Percentiles rank a stretch among this genome's conserved stretches.
Evolutionary conservation across 1,140 invertebrate genomes (phyloP).

Genomic region (Eriocheir sinensis): DNA sequence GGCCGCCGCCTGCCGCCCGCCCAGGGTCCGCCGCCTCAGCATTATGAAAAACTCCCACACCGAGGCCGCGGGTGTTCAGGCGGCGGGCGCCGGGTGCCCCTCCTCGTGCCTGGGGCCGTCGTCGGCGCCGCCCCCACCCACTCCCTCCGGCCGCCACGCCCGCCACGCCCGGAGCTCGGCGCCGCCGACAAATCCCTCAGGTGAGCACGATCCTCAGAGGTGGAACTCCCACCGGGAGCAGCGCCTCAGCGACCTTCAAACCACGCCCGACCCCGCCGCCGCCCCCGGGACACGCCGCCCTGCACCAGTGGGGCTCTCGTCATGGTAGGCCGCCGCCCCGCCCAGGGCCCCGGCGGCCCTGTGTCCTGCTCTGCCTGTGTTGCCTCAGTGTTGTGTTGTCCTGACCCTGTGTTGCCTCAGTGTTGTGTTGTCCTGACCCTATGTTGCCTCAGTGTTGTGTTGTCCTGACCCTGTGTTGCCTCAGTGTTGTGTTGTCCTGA

Average conservation of each 20-base stretch:
- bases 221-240: slow-evolving; percentile 77
- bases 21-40: slow-evolving; percentile 73
- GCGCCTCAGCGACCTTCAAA: slow-evolving; percentile 68
- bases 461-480: too few species aligned
- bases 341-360: too few species aligned
- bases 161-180: background rate
- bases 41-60: slow-evolving; percentile 74
- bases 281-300: slow-evolving; percentile 47
- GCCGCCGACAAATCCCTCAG: slow-evolving; percentile 72
- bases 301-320: slow-evolving; percentile 73
- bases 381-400: too few species aligned
- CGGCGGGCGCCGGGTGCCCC: slow-evolving; percentile 31
- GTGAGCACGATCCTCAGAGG: slow-evolving; percentile 76
- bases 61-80: slow-evolving; percentile 24
- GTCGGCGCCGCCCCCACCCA: background rate
- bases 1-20: slow-evolving; percentile 51
- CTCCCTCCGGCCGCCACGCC: background rate
- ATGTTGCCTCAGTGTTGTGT: too few species aligned
- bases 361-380: too few species aligned
- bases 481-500: too few species aligned
- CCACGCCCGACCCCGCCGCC: background rate
- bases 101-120: slow-evolving; percentile 6
- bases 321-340: slow-evolving; percentile 68
- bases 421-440: too few species aligned
- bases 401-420: too few species aligned